Evolutionary conservation across 2,113 vertebrate genomes (phyloP).

Genomic region (Anas platyrhynchos): DNA sequence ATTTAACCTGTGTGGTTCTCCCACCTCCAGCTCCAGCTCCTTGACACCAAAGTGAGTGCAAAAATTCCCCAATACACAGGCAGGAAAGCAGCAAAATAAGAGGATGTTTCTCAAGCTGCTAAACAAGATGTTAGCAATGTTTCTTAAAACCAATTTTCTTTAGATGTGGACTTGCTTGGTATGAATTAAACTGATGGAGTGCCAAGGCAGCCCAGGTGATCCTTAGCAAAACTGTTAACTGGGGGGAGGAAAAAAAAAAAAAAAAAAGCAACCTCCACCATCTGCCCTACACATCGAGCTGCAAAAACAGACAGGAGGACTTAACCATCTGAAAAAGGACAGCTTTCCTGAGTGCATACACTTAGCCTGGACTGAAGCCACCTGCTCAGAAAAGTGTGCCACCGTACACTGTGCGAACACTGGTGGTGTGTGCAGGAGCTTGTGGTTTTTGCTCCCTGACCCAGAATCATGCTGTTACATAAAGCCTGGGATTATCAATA

Average conservation of each 20-base stretch:
- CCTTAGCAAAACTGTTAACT: background rate
- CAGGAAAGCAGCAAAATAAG: background rate
- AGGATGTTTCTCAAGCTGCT: background rate
- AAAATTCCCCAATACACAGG: accelerated
- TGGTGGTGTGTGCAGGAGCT: background rate
- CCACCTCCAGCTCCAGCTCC: background rate
- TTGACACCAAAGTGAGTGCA: accelerated
- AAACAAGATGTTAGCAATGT: background rate
- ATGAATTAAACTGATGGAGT: background rate
- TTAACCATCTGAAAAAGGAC: background rate
- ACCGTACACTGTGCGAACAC: background rate
- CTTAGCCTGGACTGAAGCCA: background rate
- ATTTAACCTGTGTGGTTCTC: background rate
- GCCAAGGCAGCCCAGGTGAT: background rate
- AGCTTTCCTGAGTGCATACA: background rate
- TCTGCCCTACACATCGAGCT: background rate
- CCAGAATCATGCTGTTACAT: constrained; percentile 66
- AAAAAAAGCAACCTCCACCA: background rate
- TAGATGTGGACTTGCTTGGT: background rate
- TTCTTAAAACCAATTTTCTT: background rate
- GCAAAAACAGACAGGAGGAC: background rate
- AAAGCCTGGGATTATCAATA: constrained; percentile 73
- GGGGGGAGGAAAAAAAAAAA: background rate
- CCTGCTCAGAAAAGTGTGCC: background rate
- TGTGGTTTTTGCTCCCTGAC: constrained; percentile 63